phyloP scores from a whole-genome alignment of 2,888 invertebrate genomes.

The Apotomis turbidana region DNA sequence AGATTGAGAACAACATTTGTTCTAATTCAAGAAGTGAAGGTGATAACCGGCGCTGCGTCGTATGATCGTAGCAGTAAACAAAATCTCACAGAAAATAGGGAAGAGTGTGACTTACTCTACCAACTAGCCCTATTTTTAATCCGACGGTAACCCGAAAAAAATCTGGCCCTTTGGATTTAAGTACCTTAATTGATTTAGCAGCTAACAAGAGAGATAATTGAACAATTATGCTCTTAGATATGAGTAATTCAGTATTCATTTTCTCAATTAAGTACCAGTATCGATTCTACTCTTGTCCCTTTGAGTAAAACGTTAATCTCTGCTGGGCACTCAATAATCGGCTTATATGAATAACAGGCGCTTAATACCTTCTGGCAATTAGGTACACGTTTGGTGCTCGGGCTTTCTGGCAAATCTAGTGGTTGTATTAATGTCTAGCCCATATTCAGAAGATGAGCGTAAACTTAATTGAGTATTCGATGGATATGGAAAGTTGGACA shows the following conservation, averaged over 20 bases:
- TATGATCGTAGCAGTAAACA: too few relatives aligned
- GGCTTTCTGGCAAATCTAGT: not conserved
- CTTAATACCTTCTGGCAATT: constrained; percentile 42
- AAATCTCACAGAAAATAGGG: too few relatives aligned
- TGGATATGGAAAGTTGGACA: constrained; percentile 2
- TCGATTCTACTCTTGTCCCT: constrained; percentile 46
- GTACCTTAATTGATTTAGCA: too few relatives aligned
- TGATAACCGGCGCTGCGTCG: too few relatives aligned
- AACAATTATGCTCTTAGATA: not conserved
- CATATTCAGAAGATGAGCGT: not conserved
- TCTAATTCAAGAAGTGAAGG: too few relatives aligned
- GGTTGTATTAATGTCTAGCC: not conserved
- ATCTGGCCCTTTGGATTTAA: too few relatives aligned
- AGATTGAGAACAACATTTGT: too few relatives aligned
- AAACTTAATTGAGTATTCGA: constrained; percentile 10
- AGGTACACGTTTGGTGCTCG: constrained; percentile 5
- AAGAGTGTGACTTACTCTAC: too few relatives aligned
- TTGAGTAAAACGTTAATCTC: constrained; percentile 50
- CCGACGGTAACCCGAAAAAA: too few relatives aligned
- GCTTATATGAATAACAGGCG: constrained; percentile 53
- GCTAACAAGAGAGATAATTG: too few relatives aligned
- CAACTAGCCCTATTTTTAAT: too few relatives aligned
- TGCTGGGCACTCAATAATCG: constrained; percentile 59
- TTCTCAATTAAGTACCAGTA: constrained; percentile 42
- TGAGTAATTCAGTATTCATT: constrained; percentile 38